Evolutionary conservation across 2,797 vertebrate genomes (phyloP).

Genomic region (Antennarius maculatus): DNA sequence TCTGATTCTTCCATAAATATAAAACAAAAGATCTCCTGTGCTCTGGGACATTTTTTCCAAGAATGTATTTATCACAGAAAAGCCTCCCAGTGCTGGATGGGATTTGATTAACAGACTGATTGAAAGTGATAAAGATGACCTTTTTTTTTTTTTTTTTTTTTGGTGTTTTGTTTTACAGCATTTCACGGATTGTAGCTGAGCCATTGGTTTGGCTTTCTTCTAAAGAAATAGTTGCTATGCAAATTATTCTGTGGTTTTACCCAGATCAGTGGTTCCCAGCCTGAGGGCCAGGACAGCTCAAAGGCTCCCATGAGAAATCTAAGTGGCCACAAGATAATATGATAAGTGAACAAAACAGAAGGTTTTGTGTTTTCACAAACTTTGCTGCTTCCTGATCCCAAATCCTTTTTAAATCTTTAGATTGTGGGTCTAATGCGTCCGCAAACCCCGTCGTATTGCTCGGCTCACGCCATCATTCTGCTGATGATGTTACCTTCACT

Average conservation of each 20-base stretch:
- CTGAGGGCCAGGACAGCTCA: neutral
- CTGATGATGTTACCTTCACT: no score
- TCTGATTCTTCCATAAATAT: slow-evolving; percentile 25
- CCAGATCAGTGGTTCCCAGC: neutral
- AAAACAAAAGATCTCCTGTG: slow-evolving; percentile 29
- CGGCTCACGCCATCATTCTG: no score
- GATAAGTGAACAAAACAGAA: neutral
- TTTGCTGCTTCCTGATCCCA: no score
- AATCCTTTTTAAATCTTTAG: no score
- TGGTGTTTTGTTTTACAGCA: neutral
- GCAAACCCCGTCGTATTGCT: no score
- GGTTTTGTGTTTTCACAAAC: no score
- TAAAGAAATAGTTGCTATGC: slow-evolving; percentile 7
- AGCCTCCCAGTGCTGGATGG: slow-evolving; percentile 30
- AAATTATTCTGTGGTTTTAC: slow-evolving; percentile 19
- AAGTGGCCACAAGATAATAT: neutral
- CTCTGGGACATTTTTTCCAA: slow-evolving; percentile 4
- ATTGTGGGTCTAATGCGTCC: no score
- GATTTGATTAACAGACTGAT: slow-evolving; percentile 38
- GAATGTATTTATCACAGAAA: slow-evolving; percentile 31
- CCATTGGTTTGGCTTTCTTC: slow-evolving; percentile 10
- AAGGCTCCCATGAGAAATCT: neutral
- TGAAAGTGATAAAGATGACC: slow-evolving; percentile 16
- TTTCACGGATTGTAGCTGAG: slow-evolving; percentile 24
- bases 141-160: no score